Conservation (phyloP, 1,140 invertebrate genomes). For the Callitettix versicolor region DNA sequence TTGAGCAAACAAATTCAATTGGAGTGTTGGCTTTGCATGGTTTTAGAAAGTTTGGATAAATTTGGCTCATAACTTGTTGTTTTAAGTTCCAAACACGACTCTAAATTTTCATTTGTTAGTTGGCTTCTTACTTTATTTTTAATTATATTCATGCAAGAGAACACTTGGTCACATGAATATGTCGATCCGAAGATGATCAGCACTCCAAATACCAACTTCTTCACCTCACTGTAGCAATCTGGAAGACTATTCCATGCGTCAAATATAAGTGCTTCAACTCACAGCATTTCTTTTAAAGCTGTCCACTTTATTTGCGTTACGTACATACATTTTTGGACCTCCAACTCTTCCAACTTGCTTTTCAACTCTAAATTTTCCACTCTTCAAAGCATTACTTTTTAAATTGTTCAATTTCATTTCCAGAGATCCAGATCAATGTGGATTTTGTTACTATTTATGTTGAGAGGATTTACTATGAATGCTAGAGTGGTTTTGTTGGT, state of each 20-base stretch:
- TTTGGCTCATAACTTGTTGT: constrained; percentile 21
- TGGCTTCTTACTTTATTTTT: constrained; percentile 28
- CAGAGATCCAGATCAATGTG: constrained; percentile 19
- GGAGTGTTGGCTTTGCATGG: constrained; percentile 23
- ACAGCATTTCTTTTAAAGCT: constrained; percentile 22
- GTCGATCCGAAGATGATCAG: constrained; percentile 23
- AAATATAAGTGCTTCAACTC: constrained; percentile 24
- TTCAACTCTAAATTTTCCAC: constrained; percentile 24
- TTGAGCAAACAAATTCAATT: constrained; percentile 13
- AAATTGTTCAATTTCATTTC: too few relatives aligned
- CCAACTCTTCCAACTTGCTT: constrained; percentile 25
- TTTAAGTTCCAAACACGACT: constrained; percentile 25
- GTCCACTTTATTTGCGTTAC: constrained; percentile 24
- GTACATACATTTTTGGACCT: constrained; percentile 25
- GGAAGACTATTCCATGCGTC: constrained; percentile 25
- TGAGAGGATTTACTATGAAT: constrained; percentile 27
- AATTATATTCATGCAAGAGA: constrained; percentile 27
- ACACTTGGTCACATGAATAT: constrained; percentile 26
- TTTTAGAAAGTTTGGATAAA: constrained; percentile 24
- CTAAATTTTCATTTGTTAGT: constrained; percentile 26
- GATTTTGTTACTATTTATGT: constrained; percentile 25
- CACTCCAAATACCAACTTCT: constrained; percentile 26
- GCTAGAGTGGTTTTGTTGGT: constrained; percentile 25
- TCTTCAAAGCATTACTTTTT: too few relatives aligned
- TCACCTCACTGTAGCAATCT: constrained; percentile 25